phyloP scores from a whole-genome alignment of 2,113 vertebrate species.

The Mormoops blainvillei region DNA sequence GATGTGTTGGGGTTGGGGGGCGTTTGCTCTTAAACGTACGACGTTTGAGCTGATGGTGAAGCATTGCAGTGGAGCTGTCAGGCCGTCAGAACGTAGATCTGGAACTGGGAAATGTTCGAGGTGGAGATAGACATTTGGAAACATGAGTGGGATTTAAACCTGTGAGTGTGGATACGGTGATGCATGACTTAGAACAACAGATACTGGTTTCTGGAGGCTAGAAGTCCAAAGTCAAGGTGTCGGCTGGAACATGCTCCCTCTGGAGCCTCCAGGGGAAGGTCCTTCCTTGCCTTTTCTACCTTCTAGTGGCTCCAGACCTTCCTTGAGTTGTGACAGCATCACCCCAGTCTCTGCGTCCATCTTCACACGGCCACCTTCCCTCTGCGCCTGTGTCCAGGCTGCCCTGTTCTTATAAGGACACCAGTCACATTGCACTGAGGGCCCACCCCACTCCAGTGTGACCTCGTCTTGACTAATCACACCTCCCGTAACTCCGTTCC shows the following conservation, averaged over 20 bases:
- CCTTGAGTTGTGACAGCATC: not conserved
- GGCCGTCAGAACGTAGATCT: not conserved
- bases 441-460: not conserved
- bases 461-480: not conserved
- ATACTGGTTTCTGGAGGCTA: not conserved
- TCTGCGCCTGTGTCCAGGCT: not conserved
- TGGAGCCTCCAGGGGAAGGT: too few species aligned
- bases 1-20: not conserved
- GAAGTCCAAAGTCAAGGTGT: not conserved
- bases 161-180: not conserved
- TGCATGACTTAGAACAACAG: not conserved
- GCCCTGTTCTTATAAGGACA: not conserved
- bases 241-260: not conserved
- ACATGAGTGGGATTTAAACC: not conserved
- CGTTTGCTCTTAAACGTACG: not conserved
- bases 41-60: not conserved
- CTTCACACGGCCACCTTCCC: not conserved
- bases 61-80: not conserved
- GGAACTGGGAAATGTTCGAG: not conserved
- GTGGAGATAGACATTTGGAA: not conserved
- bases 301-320: not conserved
- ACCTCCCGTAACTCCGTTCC: not conserved
- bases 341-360: not conserved
- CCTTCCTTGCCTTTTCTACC: not conserved
- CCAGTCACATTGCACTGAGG: not conserved